Conservation (phyloP, 2,888 invertebrate genomes). For the Lypha dubia region DNA sequence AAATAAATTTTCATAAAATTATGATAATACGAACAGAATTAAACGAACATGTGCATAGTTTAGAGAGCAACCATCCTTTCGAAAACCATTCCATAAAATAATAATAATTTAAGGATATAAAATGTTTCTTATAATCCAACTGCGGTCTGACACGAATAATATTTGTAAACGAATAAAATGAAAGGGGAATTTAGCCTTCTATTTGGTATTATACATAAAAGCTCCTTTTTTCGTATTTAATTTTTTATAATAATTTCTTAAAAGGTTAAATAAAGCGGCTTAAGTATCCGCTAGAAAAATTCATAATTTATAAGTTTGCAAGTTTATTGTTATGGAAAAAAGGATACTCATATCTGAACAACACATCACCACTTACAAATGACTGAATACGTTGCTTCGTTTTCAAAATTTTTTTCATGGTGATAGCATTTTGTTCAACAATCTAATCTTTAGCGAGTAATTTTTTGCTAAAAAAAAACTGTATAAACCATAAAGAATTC, state of each 20-base stretch:
- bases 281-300: conserved; percentile 63
- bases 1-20: conserved; percentile 39
- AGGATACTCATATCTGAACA: background rate
- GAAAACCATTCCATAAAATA: background rate
- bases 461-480: conserved; percentile 20
- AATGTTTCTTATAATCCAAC: background rate
- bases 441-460: conserved; percentile 56
- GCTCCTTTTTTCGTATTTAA: conserved; percentile 24
- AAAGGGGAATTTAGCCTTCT: conserved; percentile 10
- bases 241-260: conserved; percentile 28
- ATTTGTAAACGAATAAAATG: conserved; percentile 19
- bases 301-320: conserved; percentile 65
- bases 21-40: conserved; percentile 15
- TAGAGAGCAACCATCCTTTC: conserved; percentile 9
- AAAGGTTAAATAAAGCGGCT: conserved; percentile 61
- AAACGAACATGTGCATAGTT: conserved; percentile 33
- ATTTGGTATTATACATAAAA: conserved; percentile 43
- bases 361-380: background rate
- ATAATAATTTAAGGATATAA: conserved; percentile 20
- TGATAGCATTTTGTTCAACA: conserved; percentile 38
- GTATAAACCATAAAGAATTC: background rate
- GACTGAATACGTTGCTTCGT: conserved; percentile 3
- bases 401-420: conserved; percentile 19
- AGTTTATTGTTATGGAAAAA: conserved; percentile 25
- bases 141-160: background rate